phyloP scores from a whole-genome alignment of 2,888 invertebrate species.

The Branchellion lobata region DNA sequence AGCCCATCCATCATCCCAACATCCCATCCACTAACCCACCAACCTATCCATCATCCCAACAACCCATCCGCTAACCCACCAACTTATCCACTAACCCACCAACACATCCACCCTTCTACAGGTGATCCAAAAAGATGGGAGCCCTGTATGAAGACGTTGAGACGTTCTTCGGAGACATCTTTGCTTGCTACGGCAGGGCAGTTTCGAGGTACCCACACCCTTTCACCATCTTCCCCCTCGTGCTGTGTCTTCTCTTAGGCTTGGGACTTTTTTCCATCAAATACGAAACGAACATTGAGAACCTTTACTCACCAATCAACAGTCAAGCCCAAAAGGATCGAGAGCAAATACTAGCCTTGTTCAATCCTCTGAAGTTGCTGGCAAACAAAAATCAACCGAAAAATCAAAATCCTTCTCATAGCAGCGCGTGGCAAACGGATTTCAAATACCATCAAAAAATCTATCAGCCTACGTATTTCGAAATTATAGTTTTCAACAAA shows the following conservation, averaged over 20 bases:
- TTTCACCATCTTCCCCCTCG: conserved; percentile 48
- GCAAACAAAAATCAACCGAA: neutral
- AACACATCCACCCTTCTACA: too few species aligned
- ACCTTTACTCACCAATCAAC: conserved; percentile 54
- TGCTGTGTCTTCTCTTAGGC: conserved; percentile 51
- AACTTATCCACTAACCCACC: too few species aligned
- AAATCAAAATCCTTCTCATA: neutral
- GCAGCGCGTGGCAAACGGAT: neutral
- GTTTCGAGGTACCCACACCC: conserved; percentile 48
- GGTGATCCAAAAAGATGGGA: conserved; percentile 47
- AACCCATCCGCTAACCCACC: too few species aligned
- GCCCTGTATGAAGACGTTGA: conserved; percentile 53
- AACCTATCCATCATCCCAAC: too few species aligned
- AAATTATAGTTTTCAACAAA: conserved; percentile 37
- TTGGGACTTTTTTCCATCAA: conserved; percentile 51
- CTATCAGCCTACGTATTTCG: conserved; percentile 33
- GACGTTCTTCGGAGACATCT: conserved; percentile 53
- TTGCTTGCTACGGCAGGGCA: conserved; percentile 51
- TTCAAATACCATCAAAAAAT: conserved; percentile 36
- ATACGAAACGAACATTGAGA: conserved; percentile 52
- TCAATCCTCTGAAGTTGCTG: conserved; percentile 17
- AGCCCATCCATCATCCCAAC: too few species aligned
- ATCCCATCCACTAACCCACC: too few species aligned
- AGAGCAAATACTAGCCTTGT: conserved; percentile 40
- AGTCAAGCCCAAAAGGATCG: conserved; percentile 54